A percentile compares a stretch with the other conserved stretches of the same genome.
phyloP scores from a whole-genome alignment of 2,888 invertebrate species.

The Notodonta ziczac region DNA sequence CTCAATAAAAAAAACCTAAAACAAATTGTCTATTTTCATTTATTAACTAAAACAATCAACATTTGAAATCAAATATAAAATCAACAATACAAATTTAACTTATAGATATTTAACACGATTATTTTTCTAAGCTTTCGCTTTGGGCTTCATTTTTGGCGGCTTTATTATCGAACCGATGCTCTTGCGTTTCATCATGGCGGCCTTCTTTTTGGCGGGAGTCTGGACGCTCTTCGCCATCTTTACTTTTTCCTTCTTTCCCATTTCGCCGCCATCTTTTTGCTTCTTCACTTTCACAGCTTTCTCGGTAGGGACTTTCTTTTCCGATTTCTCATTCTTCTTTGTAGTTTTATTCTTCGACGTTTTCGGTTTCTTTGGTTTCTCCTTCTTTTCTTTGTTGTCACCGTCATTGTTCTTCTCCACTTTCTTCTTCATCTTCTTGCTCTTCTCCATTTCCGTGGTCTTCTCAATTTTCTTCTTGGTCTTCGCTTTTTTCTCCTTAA shows the following conservation, averaged over 20 bases:
- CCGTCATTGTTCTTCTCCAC: conserved; percentile 30
- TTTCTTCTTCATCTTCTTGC: conserved; percentile 28
- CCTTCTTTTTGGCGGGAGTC: conserved; percentile 59
- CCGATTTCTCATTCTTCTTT: conserved; percentile 13
- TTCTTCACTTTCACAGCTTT: conserved; percentile 17
- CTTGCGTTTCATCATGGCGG: conserved; percentile 60
- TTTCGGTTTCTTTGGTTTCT: conserved; percentile 25
- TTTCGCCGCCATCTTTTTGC: conserved; percentile 19
- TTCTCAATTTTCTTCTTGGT: conserved; percentile 27
- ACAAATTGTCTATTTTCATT: neutral
- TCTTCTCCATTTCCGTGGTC: conserved; percentile 32
- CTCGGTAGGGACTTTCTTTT: conserved; percentile 15
- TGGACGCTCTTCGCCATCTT: conserved; percentile 34
- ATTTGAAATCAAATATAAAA: neutral
- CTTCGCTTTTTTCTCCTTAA: conserved; percentile 49
- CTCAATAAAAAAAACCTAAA: neutral
- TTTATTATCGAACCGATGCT: conserved; percentile 73
- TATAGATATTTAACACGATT: too few relatives aligned
- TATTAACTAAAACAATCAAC: neutral
- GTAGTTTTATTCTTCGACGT: conserved; percentile 16
- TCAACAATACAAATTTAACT: neutral
- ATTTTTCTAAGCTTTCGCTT: conserved; percentile 23
- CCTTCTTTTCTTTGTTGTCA: conserved; percentile 32
- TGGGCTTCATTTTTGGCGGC: conserved; percentile 75
- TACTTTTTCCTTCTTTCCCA: conserved; percentile 20